Evolutionary conservation across 2,113 vertebrate species (phyloP).

Genomic region (Proteles cristata): DNA sequence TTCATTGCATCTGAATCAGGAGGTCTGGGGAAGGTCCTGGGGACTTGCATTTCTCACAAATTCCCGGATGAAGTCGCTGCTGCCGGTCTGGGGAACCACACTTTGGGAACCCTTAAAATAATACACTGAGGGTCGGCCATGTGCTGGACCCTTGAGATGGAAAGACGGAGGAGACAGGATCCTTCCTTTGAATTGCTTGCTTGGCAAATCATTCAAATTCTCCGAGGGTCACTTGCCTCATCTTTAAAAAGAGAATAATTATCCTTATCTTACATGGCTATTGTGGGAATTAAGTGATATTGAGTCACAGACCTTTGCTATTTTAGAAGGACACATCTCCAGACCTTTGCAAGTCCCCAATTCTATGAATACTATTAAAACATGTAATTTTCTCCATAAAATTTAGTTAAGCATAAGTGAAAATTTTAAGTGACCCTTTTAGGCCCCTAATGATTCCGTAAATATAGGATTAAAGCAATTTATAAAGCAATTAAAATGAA

Average conservation of each 20-base stretch:
- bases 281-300: conserved; percentile 63
- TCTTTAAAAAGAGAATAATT: conserved; percentile 55
- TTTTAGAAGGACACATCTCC: conserved; percentile 54
- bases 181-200: neutral
- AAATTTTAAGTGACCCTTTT: conserved; percentile 73
- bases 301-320: conserved; percentile 63
- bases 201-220: conserved; percentile 40
- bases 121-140: accelerated
- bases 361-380: conserved; percentile 71
- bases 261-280: conserved; percentile 13
- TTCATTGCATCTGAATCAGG: neutral
- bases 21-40: neutral
- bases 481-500: conserved; percentile 76
- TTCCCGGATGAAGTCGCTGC: too few relatives aligned
- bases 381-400: conserved; percentile 76
- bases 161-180: neutral
- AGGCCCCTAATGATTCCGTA: conserved; percentile 67
- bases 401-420: conserved; percentile 73
- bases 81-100: neutral
- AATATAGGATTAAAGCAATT: conserved; percentile 75
- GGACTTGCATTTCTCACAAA: neutral
- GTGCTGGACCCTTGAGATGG: neutral
- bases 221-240: conserved; percentile 2
- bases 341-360: conserved; percentile 62
- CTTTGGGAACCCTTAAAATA: neutral